A percentile compares a stretch with the other conserved stretches of the same genome.
Conservation (phyloP, 2,113 vertebrate genomes). For the Ramphastos sulfuratus region DNA sequence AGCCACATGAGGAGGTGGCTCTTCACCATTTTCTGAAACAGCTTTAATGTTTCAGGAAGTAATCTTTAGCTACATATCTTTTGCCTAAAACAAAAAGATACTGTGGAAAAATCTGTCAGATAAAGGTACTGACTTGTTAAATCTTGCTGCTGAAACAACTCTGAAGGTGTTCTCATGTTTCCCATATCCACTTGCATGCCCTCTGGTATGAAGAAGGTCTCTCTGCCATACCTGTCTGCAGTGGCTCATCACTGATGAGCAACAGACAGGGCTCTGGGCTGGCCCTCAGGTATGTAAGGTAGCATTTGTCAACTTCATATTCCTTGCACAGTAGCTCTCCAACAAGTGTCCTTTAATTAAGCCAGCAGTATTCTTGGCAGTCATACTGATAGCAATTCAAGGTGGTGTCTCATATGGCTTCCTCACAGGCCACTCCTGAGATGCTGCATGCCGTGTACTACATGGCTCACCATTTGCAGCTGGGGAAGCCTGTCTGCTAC, state of each 20-base stretch:
- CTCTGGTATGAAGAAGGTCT: background rate
- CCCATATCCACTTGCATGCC: background rate
- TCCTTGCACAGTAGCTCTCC: background rate
- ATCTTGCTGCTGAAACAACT: background rate
- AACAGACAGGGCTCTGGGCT: background rate
- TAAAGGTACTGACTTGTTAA: background rate
- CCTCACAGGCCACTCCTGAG: background rate
- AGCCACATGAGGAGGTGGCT: background rate
- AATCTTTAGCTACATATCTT: background rate
- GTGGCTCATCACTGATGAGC: fast-evolving
- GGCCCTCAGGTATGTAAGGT: background rate
- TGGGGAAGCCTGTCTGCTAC: background rate
- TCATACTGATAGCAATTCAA: fast-evolving
- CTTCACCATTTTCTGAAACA: background rate
- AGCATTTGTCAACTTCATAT: background rate
- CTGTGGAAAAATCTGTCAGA: background rate
- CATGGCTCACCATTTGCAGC: background rate
- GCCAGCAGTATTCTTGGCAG: background rate
- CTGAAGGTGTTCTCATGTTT: fast-evolving
- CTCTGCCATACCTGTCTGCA: background rate
- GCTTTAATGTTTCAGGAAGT: background rate
- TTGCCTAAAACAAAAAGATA: background rate
- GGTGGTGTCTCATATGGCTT: background rate
- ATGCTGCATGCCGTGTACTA: too few species aligned
- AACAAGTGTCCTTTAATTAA: background rate